Percentiles rank a stretch among this genome's conserved stretches.
These are phyloP conservation scores for Brachypalpus laphriformis DNA, from an alignment of 2,888 invertebrate species.

Conservation along the genomic window DNA sequence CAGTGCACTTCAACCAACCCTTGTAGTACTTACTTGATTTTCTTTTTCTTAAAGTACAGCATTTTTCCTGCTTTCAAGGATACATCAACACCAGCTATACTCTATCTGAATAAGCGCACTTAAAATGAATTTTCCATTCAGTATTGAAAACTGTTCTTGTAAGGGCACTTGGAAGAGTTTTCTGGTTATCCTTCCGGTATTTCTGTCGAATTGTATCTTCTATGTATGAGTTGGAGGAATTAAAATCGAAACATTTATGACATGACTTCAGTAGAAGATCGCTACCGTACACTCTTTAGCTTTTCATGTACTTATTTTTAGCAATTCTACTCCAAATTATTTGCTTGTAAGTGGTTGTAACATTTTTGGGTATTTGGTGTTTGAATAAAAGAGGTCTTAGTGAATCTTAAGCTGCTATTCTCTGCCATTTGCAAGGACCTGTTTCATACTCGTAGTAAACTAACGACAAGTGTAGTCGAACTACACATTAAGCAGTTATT, in stretches of 20 bases:
- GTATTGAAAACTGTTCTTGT: not conserved
- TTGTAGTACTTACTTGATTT: not conserved
- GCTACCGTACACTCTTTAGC: no score
- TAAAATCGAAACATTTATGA: not conserved
- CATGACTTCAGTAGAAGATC: not conserved
- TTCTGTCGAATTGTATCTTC: not conserved
- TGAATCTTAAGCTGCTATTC: no score
- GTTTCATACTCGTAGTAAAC: no score
- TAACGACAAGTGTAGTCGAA: no score
- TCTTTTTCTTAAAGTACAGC: not conserved
- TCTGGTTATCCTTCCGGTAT: slow-evolving; percentile 58
- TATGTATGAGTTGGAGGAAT: not conserved
- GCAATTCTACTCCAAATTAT: no score
- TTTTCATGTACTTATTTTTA: not conserved
- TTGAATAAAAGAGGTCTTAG: no score
- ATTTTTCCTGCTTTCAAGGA: not conserved
- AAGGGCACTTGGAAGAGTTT: not conserved
- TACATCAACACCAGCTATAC: no score
- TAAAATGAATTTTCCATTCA: not conserved
- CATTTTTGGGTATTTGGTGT: no score
- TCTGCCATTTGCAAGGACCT: no score
- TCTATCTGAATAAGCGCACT: not conserved
- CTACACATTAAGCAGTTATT: no score
- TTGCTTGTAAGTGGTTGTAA: not conserved
- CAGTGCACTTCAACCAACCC: no score